Conservation (phyloP, 2,888 invertebrate genomes). For the Toxonevra muliebris region DNA sequence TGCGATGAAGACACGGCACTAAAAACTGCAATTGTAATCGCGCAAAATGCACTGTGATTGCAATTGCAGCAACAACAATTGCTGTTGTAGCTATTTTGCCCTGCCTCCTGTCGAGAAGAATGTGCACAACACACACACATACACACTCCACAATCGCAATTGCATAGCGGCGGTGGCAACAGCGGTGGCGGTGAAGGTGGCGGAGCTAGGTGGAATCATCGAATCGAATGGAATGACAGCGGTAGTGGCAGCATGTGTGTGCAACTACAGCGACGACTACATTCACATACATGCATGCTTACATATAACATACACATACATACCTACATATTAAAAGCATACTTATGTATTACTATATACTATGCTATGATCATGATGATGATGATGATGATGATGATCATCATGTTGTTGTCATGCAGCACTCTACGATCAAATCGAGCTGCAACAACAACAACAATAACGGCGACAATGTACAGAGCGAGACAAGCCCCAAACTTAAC, state of each 20-base stretch:
- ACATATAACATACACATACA: not conserved
- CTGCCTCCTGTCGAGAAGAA: constrained; percentile 32
- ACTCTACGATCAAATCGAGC: too few relatives aligned
- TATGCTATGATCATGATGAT: too few relatives aligned
- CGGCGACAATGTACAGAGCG: too few relatives aligned
- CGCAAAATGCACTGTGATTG: not conserved
- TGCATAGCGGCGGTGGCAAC: not conserved
- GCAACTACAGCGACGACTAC: not conserved
- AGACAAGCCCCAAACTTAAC: too few relatives aligned
- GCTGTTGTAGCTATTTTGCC: not conserved
- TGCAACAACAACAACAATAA: too few relatives aligned
- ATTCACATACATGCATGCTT: constrained; percentile 4
- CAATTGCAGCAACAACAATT: not conserved
- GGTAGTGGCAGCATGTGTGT: constrained; percentile 9
- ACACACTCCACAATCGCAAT: not conserved
- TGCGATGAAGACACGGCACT: not conserved
- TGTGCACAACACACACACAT: constrained; percentile 11
- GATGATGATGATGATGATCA: too few relatives aligned
- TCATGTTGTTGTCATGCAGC: too few relatives aligned
- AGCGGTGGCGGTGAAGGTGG: too few relatives aligned
- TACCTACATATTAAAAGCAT: not conserved
- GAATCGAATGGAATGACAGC: not conserved
- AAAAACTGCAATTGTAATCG: not conserved
- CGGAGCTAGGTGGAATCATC: too few relatives aligned
- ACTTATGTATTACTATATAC: not conserved